phyloP scores from a whole-genome alignment of 2,888 invertebrate genomes.

The Mystacides longicornis region DNA sequence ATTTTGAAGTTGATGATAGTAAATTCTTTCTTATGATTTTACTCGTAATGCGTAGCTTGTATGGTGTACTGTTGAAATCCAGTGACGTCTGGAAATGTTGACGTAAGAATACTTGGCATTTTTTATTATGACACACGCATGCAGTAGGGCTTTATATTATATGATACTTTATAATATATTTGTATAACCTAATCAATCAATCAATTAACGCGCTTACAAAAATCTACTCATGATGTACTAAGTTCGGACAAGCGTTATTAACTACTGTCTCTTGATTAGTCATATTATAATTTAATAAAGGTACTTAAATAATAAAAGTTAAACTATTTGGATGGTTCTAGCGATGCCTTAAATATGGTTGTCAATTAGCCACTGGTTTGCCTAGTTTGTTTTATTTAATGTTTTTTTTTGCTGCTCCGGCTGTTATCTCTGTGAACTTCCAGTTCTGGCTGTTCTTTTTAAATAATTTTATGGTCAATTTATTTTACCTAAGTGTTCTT shows the following conservation, averaged over 20 bases:
- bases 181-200: too few species aligned
- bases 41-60: neutral
- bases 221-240: too few species aligned
- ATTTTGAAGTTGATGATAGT: neutral
- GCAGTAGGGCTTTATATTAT: neutral
- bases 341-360: constrained; percentile 55
- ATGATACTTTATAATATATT: too few species aligned
- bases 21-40: neutral
- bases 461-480: constrained; percentile 53
- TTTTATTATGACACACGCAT: too few species aligned
- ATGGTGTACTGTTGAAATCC: constrained; percentile 1
- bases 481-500: constrained; percentile 57
- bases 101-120: too few species aligned
- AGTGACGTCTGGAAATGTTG: too few species aligned
- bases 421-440: constrained; percentile 49
- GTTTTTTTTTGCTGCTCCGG: constrained; percentile 45
- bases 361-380: constrained; percentile 53
- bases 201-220: too few species aligned
- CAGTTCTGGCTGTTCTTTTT: constrained; percentile 53
- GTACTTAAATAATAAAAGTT: constrained; percentile 55
- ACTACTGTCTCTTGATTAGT: too few species aligned
- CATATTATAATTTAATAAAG: too few species aligned
- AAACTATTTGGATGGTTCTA: constrained; percentile 48
- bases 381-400: constrained; percentile 49
- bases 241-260: too few species aligned